Percentiles rank a stretch among this genome's conserved stretches.
These are phyloP conservation scores for Palaemon carinicauda DNA, from an alignment of 1,140 invertebrate genomes.

Conservation along the genomic window DNA sequence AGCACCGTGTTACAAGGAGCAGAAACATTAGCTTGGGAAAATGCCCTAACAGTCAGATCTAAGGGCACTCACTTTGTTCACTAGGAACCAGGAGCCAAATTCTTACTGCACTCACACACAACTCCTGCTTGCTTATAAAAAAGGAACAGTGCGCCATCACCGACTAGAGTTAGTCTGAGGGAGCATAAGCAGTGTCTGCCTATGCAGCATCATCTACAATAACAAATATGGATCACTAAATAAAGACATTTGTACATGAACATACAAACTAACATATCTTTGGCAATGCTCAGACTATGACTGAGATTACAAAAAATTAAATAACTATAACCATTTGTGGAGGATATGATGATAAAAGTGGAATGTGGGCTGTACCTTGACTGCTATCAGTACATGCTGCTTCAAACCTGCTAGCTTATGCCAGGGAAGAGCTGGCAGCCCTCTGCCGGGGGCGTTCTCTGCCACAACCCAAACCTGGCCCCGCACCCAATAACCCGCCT, in stretches of 20 bases:
- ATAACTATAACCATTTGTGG: conserved; percentile 42
- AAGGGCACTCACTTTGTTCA: conserved; percentile 45
- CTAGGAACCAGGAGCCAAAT: conserved; percentile 47
- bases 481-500: conserved; percentile 20
- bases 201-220: conserved; percentile 49
- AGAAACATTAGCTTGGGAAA: conserved; percentile 21
- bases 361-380: conserved; percentile 55
- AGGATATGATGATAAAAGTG: conserved; percentile 48
- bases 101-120: conserved; percentile 32
- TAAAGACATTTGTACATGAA: conserved; percentile 58
- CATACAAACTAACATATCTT: conserved; percentile 58
- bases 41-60: conserved; percentile 48
- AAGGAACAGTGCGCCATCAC: conserved; percentile 50
- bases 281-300: conserved; percentile 54
- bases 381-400: conserved; percentile 11
- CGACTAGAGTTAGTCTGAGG: conserved; percentile 58
- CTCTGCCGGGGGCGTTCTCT: conserved; percentile 54
- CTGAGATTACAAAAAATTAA: conserved; percentile 56
- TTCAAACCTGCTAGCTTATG: conserved; percentile 30
- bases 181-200: conserved; percentile 43
- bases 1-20: conserved; percentile 49
- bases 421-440: conserved; percentile 54
- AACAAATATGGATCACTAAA: conserved; percentile 54
- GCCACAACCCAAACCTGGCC: conserved; percentile 58
- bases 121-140: conserved; percentile 35